Conservation (phyloP, 2,797 vertebrate species). For the Coregonus ussuriensis region DNA sequence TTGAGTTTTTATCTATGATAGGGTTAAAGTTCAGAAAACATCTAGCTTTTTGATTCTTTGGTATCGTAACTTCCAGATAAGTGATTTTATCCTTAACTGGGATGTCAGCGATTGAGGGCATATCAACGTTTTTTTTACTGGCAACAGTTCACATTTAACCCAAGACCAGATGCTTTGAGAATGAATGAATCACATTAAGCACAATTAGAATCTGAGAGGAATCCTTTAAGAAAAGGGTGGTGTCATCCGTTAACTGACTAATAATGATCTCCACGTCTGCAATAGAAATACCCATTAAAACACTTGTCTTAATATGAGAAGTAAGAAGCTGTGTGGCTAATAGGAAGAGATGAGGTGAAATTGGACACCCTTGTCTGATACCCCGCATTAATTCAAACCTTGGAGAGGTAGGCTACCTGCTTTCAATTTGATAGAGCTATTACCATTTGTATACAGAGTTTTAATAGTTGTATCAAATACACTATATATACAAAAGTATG, state of each 20-base stretch:
- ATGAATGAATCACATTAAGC: not conserved
- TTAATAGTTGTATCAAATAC: too few species aligned
- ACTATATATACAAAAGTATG: too few species aligned
- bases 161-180: slow-evolving; percentile 5
- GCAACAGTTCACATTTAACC: too few species aligned
- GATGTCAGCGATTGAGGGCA: too few species aligned
- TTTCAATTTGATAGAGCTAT: not conserved
- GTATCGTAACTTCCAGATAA: too few species aligned
- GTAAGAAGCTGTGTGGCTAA: not conserved
- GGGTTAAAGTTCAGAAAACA: too few species aligned
- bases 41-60: too few species aligned
- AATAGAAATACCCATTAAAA: not conserved
- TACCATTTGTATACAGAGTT: too few species aligned
- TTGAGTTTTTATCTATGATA: too few species aligned
- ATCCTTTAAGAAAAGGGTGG: not conserved
- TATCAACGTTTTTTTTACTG: too few species aligned
- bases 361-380: slow-evolving; percentile 7
- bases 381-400: slow-evolving; percentile 5
- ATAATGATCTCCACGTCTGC: slow-evolving; percentile 9
- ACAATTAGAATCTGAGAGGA: not conserved
- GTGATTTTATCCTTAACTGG: too few species aligned
- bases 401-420: not conserved
- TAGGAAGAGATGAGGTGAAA: not conserved
- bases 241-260: slow-evolving; percentile 19
- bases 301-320: not conserved